Evolutionary conservation across 2,113 vertebrate genomes (phyloP).

Genomic region (Paralichthys olivaceus): DNA sequence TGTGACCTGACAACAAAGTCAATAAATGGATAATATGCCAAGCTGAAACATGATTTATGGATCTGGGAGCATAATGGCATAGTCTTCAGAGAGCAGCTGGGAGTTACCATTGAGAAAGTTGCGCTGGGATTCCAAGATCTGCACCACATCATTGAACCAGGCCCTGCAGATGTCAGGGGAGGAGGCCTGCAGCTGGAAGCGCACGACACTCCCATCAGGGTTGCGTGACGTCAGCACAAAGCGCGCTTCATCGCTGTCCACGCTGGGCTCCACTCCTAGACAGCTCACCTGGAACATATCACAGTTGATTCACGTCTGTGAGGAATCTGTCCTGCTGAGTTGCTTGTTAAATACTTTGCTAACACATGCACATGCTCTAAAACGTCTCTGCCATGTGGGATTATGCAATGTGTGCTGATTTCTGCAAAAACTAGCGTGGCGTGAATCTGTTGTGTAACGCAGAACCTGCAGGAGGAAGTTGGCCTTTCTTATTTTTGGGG

Average conservation of each 20-base stretch:
- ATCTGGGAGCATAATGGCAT: not conserved
- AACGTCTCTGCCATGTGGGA: conserved; percentile 19
- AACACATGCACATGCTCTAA: conserved; percentile 32
- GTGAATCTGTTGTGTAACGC: conserved; percentile 38
- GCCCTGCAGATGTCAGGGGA: conserved; percentile 83
- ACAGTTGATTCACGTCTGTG: conserved; percentile 57
- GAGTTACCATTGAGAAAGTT: conserved; percentile 91
- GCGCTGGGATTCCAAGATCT: conserved; percentile 91
- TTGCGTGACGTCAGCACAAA: conserved; percentile 90
- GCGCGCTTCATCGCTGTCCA: conserved; percentile 86
- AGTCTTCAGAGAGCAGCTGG: not conserved
- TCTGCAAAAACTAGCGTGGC: not conserved
- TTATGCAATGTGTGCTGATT: conserved; percentile 49
- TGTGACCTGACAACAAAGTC: not conserved
- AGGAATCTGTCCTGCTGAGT: conserved; percentile 25
- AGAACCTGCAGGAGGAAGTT: conserved; percentile 3
- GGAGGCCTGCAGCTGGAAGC: conserved; percentile 85
- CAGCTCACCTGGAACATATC: conserved; percentile 88
- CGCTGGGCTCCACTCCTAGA: conserved; percentile 86
- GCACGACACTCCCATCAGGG: conserved; percentile 85
- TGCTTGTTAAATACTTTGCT: conserved; percentile 50
- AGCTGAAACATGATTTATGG: conserved; percentile 1
- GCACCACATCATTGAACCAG: conserved; percentile 88
- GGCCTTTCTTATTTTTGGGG: not conserved
- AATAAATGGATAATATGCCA: conserved; percentile 6